Evolutionary conservation across 2,797 vertebrate species (phyloP), one percentile per base, ranked within the genome.

Genomic region (Labroides dimidiatus): DNA sequence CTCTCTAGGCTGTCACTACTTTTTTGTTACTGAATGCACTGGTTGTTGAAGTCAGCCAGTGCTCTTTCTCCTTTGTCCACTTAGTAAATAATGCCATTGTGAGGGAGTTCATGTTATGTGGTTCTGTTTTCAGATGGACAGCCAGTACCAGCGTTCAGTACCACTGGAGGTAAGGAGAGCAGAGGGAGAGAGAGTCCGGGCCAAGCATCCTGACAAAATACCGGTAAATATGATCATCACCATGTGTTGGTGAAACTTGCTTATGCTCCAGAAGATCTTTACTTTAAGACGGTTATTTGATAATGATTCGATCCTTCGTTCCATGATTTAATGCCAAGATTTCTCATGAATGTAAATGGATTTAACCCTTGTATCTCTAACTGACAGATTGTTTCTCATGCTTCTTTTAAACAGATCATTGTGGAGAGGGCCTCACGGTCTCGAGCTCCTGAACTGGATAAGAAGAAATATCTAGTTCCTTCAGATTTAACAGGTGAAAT

Each of bases 141-240:
- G 94, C 76, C 93, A 93, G 69, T 95, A 95, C 81, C 93, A 95
- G 83, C 91, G 92, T 68, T 86, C 88, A 37, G 92, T 94, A 21
- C 93, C 94, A 14, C 84, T 93, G 5, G 93, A 95, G 76, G 92
- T 94, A 73, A 93, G 94, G 90, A 94, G 92, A 90, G 90, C 91
- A 6, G 94, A 95, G 80, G 94, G 94, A 21, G 94, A 94, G 84
- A 84, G 92, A 77, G 93, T 95, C 37, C 91, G 94, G 45, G 85
- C 93, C 53, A 95, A 95, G 57, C 93, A 95, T 87, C 94, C 94
- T 2, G 93, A 95, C 84, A 95, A 95, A 78, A 94, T 95, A 82
- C 94, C 94, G 45, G 94, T 95, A n/a, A 89, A 92, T 91, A 13
- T 70, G 36, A 74, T 24, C n/a, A 4, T 27, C 2, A 70, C 27